phyloP scores from a whole-genome alignment of 2,113 vertebrate species.

The Calyptomena viridis region DNA sequence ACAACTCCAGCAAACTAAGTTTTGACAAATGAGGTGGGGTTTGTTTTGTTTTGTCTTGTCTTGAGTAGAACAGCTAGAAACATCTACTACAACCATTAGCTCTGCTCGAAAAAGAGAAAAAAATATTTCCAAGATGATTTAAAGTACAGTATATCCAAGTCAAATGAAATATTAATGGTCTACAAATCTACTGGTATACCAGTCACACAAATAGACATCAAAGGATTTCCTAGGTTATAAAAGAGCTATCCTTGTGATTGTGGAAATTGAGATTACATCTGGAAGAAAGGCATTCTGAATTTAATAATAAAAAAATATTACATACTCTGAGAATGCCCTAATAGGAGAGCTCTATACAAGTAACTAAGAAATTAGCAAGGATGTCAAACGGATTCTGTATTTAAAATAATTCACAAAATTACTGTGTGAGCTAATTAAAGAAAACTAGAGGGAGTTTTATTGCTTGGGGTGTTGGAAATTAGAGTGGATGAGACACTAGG shows the following conservation, averaged over 20 bases:
- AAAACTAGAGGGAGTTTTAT: conserved; percentile 33
- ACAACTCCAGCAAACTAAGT: background rate
- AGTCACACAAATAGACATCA: conserved; percentile 12
- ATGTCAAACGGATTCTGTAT: conserved; percentile 13
- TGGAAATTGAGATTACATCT: background rate
- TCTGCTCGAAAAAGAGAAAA: background rate
- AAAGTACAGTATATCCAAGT: background rate
- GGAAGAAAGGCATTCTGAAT: background rate
- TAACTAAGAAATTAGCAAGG: conserved; percentile 8
- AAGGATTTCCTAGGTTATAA: background rate
- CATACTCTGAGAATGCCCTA: background rate
- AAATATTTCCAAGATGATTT: background rate
- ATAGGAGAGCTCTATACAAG: background rate
- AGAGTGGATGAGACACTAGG: conserved; percentile 25
- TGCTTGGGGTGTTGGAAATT: conserved; percentile 31
- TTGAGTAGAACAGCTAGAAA: background rate
- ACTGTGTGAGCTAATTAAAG: conserved; percentile 44
- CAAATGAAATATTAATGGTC: conserved; percentile 20
- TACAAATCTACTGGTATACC: background rate
- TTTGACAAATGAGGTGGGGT: background rate
- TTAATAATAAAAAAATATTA: background rate
- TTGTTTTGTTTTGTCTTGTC: background rate
- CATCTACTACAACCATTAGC: background rate
- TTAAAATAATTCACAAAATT: conserved; percentile 54
- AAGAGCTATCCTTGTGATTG: background rate